Evolutionary conservation across 2,113 vertebrate species (phyloP).

Genomic region (Indicator maculatus): DNA sequence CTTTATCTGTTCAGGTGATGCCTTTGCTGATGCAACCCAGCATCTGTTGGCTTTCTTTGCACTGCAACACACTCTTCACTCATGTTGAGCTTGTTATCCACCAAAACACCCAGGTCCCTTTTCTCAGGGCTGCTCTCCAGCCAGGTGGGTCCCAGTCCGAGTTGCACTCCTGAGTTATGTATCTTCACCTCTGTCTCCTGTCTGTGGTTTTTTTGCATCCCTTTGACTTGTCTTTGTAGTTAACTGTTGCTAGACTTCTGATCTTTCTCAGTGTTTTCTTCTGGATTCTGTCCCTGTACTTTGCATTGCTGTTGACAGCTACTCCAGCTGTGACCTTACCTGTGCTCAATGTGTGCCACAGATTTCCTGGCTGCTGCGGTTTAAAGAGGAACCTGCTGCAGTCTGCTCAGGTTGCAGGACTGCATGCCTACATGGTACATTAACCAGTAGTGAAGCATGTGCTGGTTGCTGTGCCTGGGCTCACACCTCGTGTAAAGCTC

Average conservation of each 20-base stretch:
- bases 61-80: too few species aligned
- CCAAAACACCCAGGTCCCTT: too few species aligned
- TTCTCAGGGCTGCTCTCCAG: too few species aligned
- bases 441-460: accelerated
- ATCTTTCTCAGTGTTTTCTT: not conserved
- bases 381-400: not conserved
- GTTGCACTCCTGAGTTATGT: too few species aligned
- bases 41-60: too few species aligned
- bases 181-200: not conserved
- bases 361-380: not conserved
- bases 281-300: not conserved
- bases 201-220: not conserved
- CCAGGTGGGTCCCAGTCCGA: too few species aligned
- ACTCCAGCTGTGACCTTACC: not conserved
- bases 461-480: not conserved
- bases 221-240: not conserved
- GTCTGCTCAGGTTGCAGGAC: not conserved
- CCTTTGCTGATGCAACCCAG: too few species aligned
- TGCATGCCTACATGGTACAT: accelerated
- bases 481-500: not conserved
- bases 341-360: not conserved
- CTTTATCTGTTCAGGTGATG: too few species aligned
- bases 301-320: not conserved
- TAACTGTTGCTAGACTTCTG: not conserved
- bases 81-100: too few species aligned